Evolutionary conservation across 2,797 vertebrate species (phyloP).

Genomic region (Loriculus beryllinus): DNA sequence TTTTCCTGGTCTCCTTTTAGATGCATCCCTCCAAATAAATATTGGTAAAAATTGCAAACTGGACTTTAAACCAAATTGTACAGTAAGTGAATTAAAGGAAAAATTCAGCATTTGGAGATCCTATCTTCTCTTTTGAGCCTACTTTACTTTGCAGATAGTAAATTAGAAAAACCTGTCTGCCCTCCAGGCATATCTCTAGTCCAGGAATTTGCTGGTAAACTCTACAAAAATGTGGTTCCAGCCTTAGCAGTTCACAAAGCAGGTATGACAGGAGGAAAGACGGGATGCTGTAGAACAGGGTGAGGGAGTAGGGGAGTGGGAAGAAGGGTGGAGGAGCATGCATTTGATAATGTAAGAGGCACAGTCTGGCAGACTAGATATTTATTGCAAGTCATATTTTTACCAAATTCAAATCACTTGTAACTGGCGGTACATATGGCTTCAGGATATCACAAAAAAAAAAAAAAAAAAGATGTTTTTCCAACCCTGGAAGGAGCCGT

Average conservation of each 20-base stretch:
- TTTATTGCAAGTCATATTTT: background rate
- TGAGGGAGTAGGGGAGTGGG: background rate
- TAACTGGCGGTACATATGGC: background rate
- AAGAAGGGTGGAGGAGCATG: background rate
- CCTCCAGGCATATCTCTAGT: background rate
- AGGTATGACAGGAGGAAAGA: background rate
- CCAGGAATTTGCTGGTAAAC: background rate
- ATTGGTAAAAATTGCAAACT: background rate
- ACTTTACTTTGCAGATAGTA: background rate
- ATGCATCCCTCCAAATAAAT: background rate
- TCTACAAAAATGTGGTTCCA: background rate
- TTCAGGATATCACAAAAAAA: background rate
- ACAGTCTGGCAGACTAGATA: background rate
- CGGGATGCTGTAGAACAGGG: background rate
- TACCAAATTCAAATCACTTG: background rate
- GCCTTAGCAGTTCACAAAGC: too few species aligned
- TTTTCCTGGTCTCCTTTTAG: background rate
- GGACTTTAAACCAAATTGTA: background rate
- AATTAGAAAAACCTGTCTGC: background rate
- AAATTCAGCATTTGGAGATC: background rate
- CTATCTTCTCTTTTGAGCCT: background rate
- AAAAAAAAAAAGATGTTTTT: background rate
- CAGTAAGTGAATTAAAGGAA: background rate
- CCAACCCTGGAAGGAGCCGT: fast-evolving
- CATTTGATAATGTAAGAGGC: background rate